Base-by-base conservation (phyloP, 2,888 invertebrate genomes). In the Sminthurinus aureus region DNA sequence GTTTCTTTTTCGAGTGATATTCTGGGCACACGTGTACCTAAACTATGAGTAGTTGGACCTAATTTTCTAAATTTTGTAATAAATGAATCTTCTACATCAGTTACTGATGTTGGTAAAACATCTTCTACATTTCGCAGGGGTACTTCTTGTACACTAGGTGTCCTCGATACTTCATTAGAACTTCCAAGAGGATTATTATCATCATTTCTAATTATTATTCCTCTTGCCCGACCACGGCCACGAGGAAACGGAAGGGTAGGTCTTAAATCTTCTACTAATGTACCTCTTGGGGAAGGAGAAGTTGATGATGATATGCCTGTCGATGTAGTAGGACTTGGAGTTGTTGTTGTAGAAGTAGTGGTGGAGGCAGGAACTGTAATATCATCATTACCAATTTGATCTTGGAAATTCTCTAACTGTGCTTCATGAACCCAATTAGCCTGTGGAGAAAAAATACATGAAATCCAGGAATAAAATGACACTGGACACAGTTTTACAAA, bases 1-100 rank as follows among this genome's bases (percentile, higher is more conserved):
- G 71, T 71, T 15, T 71, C 71, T 71, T 71, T 24, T 71, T 4
- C 71, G 13, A 26, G 13, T 71, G 26, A 8, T 15, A 71, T 24
- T 24, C 26, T 22, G 24, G 71, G 71, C 9, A 71, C 26, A 22
- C 58, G 58, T 58, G 15, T 71, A 26, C 71, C 71, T 24, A 26
- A 71, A 22, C 71, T 71, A 11, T 11, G 11, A 26, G 38, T 38
- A 38, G 38, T 38, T 38, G 22, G 71, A 2, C 71, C 71, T 24
- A 71, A 22, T 71, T 71, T 22, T 71, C 71, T 22, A 71, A 71
- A 71, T 26, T 71, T 20, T 9, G 24, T 26, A 71, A 71, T 71
- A 24, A 71, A 71, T 13, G 71, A 71, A 26, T 71, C 71, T 24
- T 26, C 24, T 4, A 24, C 13, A 13, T 71, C 71, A 6, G 12